Evolutionary conservation across 2,888 invertebrate species (phyloP), one percentile per base, ranked within the genome.

Genomic region (Epicampocera succincta): DNA sequence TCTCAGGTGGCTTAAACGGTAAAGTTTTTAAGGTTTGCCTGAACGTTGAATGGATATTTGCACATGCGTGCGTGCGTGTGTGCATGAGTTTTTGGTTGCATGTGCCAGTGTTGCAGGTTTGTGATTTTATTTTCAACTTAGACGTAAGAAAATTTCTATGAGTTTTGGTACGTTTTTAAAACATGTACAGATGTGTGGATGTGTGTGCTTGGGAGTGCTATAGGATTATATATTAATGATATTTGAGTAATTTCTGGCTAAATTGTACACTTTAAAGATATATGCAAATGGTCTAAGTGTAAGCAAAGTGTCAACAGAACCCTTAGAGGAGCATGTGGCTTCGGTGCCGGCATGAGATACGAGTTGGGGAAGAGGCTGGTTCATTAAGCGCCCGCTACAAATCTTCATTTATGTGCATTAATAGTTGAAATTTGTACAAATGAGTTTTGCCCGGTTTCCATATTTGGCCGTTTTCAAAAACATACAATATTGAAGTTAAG

Each of bases 1-100:
- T 71, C 77, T 71, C 77, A 77, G 77, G 63, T 65, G 77, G 65
- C 50, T 71, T 65, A 77, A 50, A 63, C 40, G 77, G 29, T 65
- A 77, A 77, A 77, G 56, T 71, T 71, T 71, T 44, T 50, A 42
- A 33, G 33, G 33, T 33, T 33, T 33, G 33, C 8, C 1, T 42
- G 17, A 15, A 38, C 17, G 9, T 15, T 33, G 33, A 19, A 38
- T 3, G 29, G 15, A 29, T 46, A 17, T 40, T 21, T 19, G 40
- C n/a, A 19, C 6, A 46, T 8, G 8, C 17, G 12, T 17, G 5
- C 13, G 13, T 48, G 40, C 21, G 11, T 52, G 25, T 40, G 11
- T 33, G 25, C 5, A 15, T 3, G 17, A 46, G 17, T 17, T 17
- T 17, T 17, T 17, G 5, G 4, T 46, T 46, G 44, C 15, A n/a